Evolutionary conservation across 2,113 vertebrate genomes (phyloP), one percentile per base, ranked within the genome.

Genomic region (Pseudopipra pipra): DNA sequence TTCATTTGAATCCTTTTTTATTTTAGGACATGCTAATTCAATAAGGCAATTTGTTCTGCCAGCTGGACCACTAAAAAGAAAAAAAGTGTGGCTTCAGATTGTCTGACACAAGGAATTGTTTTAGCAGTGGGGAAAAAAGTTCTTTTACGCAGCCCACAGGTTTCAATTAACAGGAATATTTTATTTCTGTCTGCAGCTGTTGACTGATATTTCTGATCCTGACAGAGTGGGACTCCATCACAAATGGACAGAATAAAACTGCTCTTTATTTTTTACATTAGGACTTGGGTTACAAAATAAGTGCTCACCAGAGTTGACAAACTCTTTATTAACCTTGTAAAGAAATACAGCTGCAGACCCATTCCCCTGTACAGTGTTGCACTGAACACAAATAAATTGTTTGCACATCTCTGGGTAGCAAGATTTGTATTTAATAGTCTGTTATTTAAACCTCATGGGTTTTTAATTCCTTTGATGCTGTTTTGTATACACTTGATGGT

Each of bases 381-480:
- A 94, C 85, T 87, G 85, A 94, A 93, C 52, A 77, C 43, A 92
- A 96, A 96, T 96, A 92, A 97, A 94, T 92, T 49, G 80, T 92
- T 96, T 87, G 88, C 86, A 93, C 72, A 96, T 52, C 76, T 93
- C 75, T 93, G 83, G 88, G 66, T 84, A 86, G 90, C 75, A 93
- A 91, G 52, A 72, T 75, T 87, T 94, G 80, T 74, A 54, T 78
- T 95, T 72, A 81, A 51, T 62, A 75, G 77, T 47, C n/a, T 95
- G 16, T 80, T 90, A 20, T 78, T 93, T 78, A 94, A 93, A 91
- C 22, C 16, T 78, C 41, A 6, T 46, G 44, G 15, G 13, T 4
- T 94, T 92, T 89, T 84, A 61, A 71, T 66, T 85, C 72, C n/a
- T 84, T 74, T 68, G 31, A 87, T 90, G 68, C 23, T 81, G 3